Evolutionary conservation across 2,888 invertebrate genomes (phyloP).

Genomic region (Gisinianus flammeolus): DNA sequence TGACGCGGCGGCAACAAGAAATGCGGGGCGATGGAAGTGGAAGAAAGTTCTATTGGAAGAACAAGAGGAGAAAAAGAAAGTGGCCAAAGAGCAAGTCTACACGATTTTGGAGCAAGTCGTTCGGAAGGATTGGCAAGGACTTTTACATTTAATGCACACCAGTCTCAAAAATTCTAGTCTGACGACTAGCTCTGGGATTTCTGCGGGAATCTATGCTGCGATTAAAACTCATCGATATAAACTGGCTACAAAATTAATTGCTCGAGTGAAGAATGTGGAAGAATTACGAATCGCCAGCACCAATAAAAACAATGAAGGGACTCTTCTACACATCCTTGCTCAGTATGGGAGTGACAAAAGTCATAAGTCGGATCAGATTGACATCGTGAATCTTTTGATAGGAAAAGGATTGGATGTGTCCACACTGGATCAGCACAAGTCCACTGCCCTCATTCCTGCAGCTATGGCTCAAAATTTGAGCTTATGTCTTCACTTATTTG

Average conservation of each 20-base stretch:
- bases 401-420: conserved; percentile 61
- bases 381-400: conserved; percentile 58
- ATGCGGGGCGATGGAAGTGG: conserved; percentile 2
- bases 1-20: neutral
- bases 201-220: conserved; percentile 62
- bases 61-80: conserved; percentile 30
- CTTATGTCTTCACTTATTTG: conserved; percentile 56
- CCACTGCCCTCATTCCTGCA: conserved; percentile 63
- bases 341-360: conserved; percentile 49
- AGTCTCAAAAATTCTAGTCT: conserved; percentile 60
- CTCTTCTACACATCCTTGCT: conserved; percentile 62
- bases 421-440: conserved; percentile 61
- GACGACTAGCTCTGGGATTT: conserved; percentile 55
- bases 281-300: conserved; percentile 51
- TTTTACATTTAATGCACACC: conserved; percentile 64
- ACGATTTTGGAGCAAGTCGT: conserved; percentile 61
- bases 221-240: conserved; percentile 62
- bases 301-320: conserved; percentile 59
- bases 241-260: conserved; percentile 62
- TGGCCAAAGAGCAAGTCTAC: conserved; percentile 32
- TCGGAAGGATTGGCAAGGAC: conserved; percentile 63
- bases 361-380: neutral
- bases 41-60: neutral
- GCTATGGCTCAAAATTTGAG: conserved; percentile 61
- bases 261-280: conserved; percentile 59